These are phyloP conservation scores for Anguilla megastoma DNA, from an alignment of 2,797 vertebrate genomes.

Conservation along the genomic window DNA sequence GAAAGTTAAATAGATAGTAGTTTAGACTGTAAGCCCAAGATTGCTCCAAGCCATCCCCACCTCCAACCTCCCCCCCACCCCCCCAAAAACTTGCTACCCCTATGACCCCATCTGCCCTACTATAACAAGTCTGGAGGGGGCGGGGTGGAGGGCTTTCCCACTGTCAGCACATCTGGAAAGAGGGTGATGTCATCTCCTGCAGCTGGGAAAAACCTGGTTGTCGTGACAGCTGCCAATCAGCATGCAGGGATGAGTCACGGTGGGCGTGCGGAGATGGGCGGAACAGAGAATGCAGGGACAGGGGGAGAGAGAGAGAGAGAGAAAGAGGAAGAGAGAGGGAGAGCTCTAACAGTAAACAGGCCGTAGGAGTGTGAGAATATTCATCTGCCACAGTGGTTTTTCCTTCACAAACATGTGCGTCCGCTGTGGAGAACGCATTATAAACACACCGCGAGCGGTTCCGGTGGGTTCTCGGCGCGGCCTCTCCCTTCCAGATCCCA, in stretches of 20 bases:
- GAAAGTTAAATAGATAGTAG: neutral
- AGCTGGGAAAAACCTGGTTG: conserved; percentile 54
- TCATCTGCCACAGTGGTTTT: conserved; percentile 52
- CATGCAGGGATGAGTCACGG: conserved; percentile 58
- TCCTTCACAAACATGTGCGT: conserved; percentile 56
- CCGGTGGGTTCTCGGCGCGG: conserved; percentile 48
- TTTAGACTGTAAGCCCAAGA: neutral
- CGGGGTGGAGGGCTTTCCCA: conserved; percentile 49
- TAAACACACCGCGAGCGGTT: conserved; percentile 43
- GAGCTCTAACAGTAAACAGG: neutral
- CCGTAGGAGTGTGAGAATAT: conserved; percentile 33
- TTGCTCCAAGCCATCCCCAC: conserved; percentile 1
- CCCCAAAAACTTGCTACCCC: conserved; percentile 38
- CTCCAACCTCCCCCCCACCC: conserved; percentile 28
- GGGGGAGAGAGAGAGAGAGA: neutral
- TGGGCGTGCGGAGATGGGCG: neutral
- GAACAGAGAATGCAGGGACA: neutral
- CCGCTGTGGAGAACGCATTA: conserved; percentile 44
- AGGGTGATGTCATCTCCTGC: conserved; percentile 65
- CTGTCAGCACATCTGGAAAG: conserved; percentile 62
- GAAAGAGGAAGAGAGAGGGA: neutral
- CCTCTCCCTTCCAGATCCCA: conserved; percentile 52
- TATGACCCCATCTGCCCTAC: conserved; percentile 37
- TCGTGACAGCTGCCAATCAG: conserved; percentile 53
- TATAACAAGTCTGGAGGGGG: conserved; percentile 30